Evolutionary conservation across 2,888 invertebrate genomes (phyloP).

Genomic region (Lypha dubia): DNA sequence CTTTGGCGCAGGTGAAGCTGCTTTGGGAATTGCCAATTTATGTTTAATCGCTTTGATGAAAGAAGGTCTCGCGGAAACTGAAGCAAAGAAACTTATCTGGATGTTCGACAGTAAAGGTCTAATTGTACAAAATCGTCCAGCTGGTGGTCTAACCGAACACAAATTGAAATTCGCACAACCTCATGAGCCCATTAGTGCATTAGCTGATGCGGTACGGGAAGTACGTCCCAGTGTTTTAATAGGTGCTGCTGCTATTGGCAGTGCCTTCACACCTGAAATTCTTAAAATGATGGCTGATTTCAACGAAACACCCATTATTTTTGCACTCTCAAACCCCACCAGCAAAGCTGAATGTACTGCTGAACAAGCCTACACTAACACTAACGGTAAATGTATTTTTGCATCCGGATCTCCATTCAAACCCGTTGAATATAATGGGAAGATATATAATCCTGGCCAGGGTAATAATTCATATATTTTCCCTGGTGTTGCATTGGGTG

Average conservation of each 20-base stretch:
- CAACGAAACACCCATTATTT: conserved; percentile 95
- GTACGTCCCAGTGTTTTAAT: conserved; percentile 96
- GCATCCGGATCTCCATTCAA: conserved; percentile 98
- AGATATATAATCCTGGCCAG: conserved; percentile 94
- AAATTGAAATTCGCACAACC: conserved; percentile 92
- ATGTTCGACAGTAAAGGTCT: conserved; percentile 98
- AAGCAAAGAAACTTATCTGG: conserved; percentile 93
- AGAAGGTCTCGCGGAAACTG: conserved; percentile 90
- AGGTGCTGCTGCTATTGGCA: conserved; percentile 96
- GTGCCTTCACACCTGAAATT: conserved; percentile 95
- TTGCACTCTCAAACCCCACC: conserved; percentile 99
- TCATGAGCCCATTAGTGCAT: conserved; percentile 89
- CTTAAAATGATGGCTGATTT: conserved; percentile 92
- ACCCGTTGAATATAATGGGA: conserved; percentile 91
- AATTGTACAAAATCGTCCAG: conserved; percentile 93
- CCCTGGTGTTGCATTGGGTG: conserved; percentile 97
- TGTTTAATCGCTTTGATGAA: conserved; percentile 96
- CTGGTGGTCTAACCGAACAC: conserved; percentile 91
- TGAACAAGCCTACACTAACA: conserved; percentile 94
- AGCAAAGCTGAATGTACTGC: conserved; percentile 99
- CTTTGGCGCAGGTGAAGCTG: conserved; percentile 98
- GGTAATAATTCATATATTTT: conserved; percentile 99
- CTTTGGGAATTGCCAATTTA: conserved; percentile 96
- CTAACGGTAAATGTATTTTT: conserved; percentile 96
- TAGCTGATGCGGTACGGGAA: conserved; percentile 91